Base-by-base conservation (phyloP, 2,797 vertebrate species). In the Meriones psammophilus region DNA sequence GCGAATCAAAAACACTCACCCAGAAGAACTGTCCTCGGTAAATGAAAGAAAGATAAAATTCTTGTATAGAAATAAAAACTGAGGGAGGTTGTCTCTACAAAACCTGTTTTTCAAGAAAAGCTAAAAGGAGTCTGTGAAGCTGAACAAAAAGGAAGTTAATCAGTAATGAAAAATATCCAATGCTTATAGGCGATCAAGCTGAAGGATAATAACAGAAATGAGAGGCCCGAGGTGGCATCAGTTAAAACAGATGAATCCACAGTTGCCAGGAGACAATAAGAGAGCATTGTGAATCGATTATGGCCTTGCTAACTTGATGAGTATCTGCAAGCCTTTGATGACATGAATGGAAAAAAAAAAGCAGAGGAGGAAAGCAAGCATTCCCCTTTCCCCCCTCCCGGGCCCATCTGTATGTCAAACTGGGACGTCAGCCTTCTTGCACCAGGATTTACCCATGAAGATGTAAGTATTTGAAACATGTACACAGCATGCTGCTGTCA, bases 21-120 rank as follows among this genome's bases (percentile, higher is more conserved):
- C 88, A 50, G 13, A 33, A 39, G 76, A 54, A 62, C 88, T 64
- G 5, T 91, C 66, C 54, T 64, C 69, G 2, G 68, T 54, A 79
- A 86, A 1, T 17, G 14, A 50, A 78, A 74, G 79, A 54, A 36
- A 39, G n/a, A 64, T 46, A 66, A 76, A 64, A 39, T 33, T 64
- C 50, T 36, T 22, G 12, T 1, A 30, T 30, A 54, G 24, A 91
- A 86, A 73, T 36, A 79, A 33, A 91, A 73, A 9, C 24, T 3
- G 18, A 73, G 3, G 88, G 30, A 78, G 18, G 26, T 71, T 68
- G 58, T 86, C 33, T 62, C 7, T 33, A 62, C 42, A 30, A 91
- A 83, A 94, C 81, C 81, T 79, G 93, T 91, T 94, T 91, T 91
- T 86, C 93, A 79, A 86, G 88, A 79, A 86, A 54, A 50, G 20